These are phyloP conservation scores for Porites cylindrica DNA, from an alignment of 92 coral and sea anemone species.

Conservation along the genomic window DNA sequence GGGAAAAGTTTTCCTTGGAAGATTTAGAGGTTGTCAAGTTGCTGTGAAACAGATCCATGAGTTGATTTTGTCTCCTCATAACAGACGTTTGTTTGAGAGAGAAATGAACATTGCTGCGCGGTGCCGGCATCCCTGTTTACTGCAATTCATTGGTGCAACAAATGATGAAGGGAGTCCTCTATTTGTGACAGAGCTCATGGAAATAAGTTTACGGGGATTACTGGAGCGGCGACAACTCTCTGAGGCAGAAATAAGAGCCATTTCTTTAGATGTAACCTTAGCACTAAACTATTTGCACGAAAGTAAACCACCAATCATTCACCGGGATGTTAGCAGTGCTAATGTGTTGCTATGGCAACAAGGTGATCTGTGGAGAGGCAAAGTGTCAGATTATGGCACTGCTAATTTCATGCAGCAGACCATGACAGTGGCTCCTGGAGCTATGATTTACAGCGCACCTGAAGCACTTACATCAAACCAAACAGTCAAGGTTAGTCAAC, in stretches of 20 bases:
- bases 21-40: slow-evolving; percentile 79
- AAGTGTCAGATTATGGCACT: slow-evolving; percentile 93
- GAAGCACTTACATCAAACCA: slow-evolving; percentile 84
- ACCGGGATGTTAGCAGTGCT: slow-evolving; percentile 91
- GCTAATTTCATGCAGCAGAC: slow-evolving; percentile 85
- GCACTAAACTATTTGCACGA: slow-evolving; percentile 87
- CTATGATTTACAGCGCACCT: slow-evolving; percentile 82
- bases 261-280: slow-evolving; percentile 74
- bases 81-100: slow-evolving; percentile 85
- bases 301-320: slow-evolving; percentile 85
- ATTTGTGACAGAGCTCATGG: slow-evolving; percentile 84
- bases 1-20: slow-evolving; percentile 80
- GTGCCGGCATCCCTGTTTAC: slow-evolving; percentile 87
- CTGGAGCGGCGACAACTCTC: slow-evolving; percentile 67
- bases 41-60: slow-evolving; percentile 92
- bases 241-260: slow-evolving; percentile 43
- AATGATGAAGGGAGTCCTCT: slow-evolving; percentile 76
- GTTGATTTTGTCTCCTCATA: slow-evolving; percentile 82
- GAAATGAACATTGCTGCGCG: slow-evolving; percentile 93
- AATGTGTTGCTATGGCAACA: slow-evolving; percentile 91
- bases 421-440: slow-evolving; percentile 88
- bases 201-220: slow-evolving; percentile 72
- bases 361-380: slow-evolving; percentile 77
- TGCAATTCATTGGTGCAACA: slow-evolving; percentile 93
- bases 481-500: slow-evolving; percentile 73